phyloP scores from a whole-genome alignment of 2,113 vertebrate species.

The Machaerirhynchus nigripectus region DNA sequence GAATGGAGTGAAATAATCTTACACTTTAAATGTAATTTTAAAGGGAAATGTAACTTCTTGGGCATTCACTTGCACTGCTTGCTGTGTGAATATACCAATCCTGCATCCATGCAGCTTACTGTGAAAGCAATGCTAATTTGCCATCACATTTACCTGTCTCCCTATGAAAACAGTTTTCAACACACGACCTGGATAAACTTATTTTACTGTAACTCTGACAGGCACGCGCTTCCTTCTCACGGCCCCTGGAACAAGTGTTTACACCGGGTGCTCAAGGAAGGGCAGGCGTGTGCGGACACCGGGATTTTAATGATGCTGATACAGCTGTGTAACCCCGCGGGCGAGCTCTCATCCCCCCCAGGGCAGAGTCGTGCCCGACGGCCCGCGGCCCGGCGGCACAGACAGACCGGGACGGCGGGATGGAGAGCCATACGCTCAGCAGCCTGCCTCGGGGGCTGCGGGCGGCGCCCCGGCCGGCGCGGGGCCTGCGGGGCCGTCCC shows the following conservation, averaged over 20 bases:
- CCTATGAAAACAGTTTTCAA: neutral
- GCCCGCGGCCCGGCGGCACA: neutral
- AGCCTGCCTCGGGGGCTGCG: neutral
- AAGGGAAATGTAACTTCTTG: neutral
- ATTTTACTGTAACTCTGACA: neutral
- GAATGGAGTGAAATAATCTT: neutral
- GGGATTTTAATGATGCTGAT: no score
- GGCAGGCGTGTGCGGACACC: neutral
- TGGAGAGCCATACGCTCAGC: neutral
- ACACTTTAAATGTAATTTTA: neutral
- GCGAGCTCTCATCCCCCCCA: neutral
- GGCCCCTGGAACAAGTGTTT: neutral
- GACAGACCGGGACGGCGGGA: neutral
- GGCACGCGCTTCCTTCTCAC: accelerated
- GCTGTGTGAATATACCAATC: neutral
- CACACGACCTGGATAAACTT: neutral
- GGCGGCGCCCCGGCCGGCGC: neutral
- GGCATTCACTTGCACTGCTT: neutral
- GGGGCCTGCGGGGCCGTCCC: neutral
- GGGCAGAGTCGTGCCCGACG: neutral
- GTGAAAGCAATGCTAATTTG: neutral
- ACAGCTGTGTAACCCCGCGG: no score
- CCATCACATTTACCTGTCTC: neutral
- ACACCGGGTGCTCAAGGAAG: accelerated
- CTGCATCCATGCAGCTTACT: no score